Percentiles rank a stretch among this genome's conserved stretches.
These are phyloP conservation scores for Lypha dubia DNA, from an alignment of 2,888 invertebrate genomes.

Conservation along the genomic window DNA sequence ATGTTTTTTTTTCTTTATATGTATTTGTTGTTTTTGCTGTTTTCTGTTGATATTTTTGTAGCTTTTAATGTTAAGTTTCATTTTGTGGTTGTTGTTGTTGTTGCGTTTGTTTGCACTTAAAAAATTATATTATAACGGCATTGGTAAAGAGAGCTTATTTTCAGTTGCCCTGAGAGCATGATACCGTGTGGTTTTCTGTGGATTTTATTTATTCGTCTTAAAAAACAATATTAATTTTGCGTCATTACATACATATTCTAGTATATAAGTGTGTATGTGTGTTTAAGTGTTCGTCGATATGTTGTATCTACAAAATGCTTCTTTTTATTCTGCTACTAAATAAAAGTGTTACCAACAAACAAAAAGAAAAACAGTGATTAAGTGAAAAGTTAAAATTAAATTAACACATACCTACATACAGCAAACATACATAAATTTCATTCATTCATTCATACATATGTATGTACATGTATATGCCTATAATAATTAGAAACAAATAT, in stretches of 20 bases:
- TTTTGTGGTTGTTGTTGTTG: conserved; percentile 57
- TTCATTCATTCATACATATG: neutral
- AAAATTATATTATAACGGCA: conserved; percentile 71
- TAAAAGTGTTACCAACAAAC: conserved; percentile 34
- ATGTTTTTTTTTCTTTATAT: conserved; percentile 26
- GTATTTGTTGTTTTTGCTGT: conserved; percentile 25
- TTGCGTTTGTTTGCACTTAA: conserved; percentile 61
- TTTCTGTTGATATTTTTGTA: conserved; percentile 46
- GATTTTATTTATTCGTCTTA: conserved; percentile 65
- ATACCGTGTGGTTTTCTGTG: conserved; percentile 71
- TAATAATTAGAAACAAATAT: too few relatives aligned
- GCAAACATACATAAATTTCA: neutral
- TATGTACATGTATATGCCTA: neutral
- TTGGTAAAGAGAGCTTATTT: conserved; percentile 71
- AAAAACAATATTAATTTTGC: conserved; percentile 60
- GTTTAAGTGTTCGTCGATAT: neutral
- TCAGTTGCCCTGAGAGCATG: conserved; percentile 72
- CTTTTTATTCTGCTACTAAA: conserved; percentile 55
- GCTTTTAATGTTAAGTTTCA: conserved; percentile 49
- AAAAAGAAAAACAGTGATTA: conserved; percentile 13
- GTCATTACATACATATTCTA: conserved; percentile 42
- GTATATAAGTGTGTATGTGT: neutral
- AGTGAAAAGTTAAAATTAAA: conserved; percentile 52
- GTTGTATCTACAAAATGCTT: conserved; percentile 10
- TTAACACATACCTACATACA: conserved; percentile 14